Percentiles rank a stretch among this genome's conserved stretches.
These are phyloP conservation scores for Sesia bembeciformis DNA, from an alignment of 2,888 invertebrate genomes.

Conservation along the genomic window DNA sequence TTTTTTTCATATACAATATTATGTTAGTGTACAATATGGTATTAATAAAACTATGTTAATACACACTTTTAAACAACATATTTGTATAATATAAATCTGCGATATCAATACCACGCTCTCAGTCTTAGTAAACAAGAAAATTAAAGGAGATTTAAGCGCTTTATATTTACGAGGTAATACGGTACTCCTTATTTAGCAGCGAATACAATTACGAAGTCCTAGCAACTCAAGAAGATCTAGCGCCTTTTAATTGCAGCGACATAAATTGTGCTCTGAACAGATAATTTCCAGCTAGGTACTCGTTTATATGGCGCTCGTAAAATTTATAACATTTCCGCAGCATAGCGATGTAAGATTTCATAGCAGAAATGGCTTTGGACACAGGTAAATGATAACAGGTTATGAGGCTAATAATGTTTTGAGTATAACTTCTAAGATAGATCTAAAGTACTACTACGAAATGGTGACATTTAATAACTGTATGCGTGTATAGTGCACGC, in stretches of 20 bases:
- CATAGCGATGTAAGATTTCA: background rate
- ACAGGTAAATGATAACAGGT: background rate
- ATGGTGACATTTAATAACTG: too few relatives aligned
- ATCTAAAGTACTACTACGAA: too few relatives aligned
- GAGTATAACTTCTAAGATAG: too few relatives aligned
- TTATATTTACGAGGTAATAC: constrained; percentile 56
- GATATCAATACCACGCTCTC: background rate
- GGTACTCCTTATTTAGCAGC: constrained; percentile 48
- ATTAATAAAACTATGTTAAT: too few relatives aligned
- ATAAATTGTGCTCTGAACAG: constrained; percentile 57
- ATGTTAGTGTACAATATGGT: too few relatives aligned
- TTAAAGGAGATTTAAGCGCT: constrained; percentile 46
- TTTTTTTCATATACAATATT: too few relatives aligned
- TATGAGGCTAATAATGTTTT: background rate
- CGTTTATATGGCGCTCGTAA: constrained; percentile 33
- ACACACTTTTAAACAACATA: too few relatives aligned
- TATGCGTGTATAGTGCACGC: too few relatives aligned
- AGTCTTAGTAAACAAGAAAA: constrained; percentile 48
- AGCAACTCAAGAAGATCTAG: constrained; percentile 58
- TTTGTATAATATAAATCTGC: too few relatives aligned
- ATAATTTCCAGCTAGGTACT: constrained; percentile 39
- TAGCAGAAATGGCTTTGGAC: background rate
- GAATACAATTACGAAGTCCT: constrained; percentile 60
- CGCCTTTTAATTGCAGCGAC: constrained; percentile 51
- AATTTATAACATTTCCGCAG: constrained; percentile 27